Conservation (phyloP, 2,113 vertebrate species). For the Neogobius melanostomus region DNA sequence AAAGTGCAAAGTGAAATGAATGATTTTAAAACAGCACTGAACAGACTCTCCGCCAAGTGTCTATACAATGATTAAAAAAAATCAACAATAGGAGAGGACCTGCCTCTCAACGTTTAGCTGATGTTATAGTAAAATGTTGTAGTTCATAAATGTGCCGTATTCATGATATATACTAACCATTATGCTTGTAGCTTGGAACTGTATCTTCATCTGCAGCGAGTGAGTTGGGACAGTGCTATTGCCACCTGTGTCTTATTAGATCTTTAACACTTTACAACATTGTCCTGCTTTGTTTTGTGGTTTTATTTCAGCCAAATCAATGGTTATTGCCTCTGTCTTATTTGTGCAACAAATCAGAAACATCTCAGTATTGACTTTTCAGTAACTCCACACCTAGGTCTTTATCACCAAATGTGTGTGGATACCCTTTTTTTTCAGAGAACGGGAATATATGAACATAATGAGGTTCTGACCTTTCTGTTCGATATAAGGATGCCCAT, state of each 20-base stretch:
- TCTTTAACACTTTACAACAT: not conserved
- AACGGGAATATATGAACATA: not conserved
- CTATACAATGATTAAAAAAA: no score
- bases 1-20: no score
- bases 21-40: no score
- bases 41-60: no score
- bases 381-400: not conserved
- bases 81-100: no score
- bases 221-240: not conserved
- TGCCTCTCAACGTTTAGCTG: not conserved
- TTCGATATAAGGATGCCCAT: not conserved
- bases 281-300: not conserved
- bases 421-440: not conserved
- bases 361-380: slow-evolving; percentile 7
- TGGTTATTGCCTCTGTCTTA: not conserved
- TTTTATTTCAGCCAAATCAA: slow-evolving; percentile 8
- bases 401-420: not conserved
- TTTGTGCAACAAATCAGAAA: slow-evolving; percentile 7
- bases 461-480: not conserved
- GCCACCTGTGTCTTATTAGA: not conserved
- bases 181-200: not conserved
- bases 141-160: not conserved
- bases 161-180: not conserved
- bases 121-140: not conserved
- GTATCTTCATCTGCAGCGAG: not conserved